Base-by-base conservation (phyloP, 2,113 vertebrate genomes). In the Urocitellus parryii region DNA sequence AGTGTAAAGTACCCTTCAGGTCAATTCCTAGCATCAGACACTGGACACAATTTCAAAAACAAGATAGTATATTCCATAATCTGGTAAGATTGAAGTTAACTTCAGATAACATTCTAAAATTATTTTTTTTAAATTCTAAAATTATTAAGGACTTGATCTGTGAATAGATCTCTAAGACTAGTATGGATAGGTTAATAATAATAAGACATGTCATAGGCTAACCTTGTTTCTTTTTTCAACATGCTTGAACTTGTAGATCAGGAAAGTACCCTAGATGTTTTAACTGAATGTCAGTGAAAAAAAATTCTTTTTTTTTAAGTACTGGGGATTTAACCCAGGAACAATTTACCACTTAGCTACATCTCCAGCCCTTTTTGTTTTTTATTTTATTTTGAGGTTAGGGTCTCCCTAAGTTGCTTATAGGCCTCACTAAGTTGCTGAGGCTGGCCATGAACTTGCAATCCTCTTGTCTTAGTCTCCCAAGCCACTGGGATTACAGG, bases 71-170 rank as follows among this genome's bases (percentile, higher is more conserved):
- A 58, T 61, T 80, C 67, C 85, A 84, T 8, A 92, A 88, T 76
- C 53, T 81, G 39, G 51, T 73, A 81, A 92, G 48, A 45, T 11
- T 95, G 78, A 84, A 68, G 25, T 76, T 68, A 48, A 68, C 77
- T 80, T 92, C 48, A 89, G 53, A 56, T 83, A 83, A 83, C 24
- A 88, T n/a, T 85, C 48, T 83, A 58, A 78, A 94, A 65, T 39
- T 56, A 88, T 70, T 45, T 45, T 45, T 45, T 45, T 45, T 45
- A 9, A 8, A 88, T n/a, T 89, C 48, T 83, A 58, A 78, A 94
- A 65, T 39, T 65, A 88, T 70, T 45, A 88, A 77, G 14, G 24
- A 39, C 61, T n/a, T 92, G 56, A 51, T 74, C 22, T 85, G 1
- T 80, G 22, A 74, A 34, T 67, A 56, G 65, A 73, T 39, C 67